These are phyloP conservation scores for Catocala sponsa DNA, from an alignment of 2,888 invertebrate genomes.

Conservation along the genomic window DNA sequence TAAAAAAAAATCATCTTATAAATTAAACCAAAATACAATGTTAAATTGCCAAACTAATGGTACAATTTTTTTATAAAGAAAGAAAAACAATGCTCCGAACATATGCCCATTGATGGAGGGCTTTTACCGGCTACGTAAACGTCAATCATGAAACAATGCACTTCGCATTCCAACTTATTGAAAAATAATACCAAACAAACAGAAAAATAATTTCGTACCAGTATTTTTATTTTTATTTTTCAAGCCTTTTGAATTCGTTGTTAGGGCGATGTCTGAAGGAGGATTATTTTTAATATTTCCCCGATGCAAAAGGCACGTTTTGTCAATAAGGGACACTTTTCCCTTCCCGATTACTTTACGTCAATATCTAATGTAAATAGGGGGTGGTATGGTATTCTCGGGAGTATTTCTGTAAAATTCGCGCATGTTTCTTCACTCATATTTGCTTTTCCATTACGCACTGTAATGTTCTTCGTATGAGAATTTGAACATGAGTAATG, in stretches of 20 bases:
- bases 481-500: constrained; percentile 31
- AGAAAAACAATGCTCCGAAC: no score
- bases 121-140: not conserved
- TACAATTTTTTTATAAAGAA: no score
- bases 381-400: constrained; percentile 61
- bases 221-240: constrained; percentile 27
- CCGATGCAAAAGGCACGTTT: constrained; percentile 74
- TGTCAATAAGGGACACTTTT: constrained; percentile 77
- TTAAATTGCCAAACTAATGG: no score
- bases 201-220: constrained; percentile 42
- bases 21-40: no score
- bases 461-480: constrained; percentile 32
- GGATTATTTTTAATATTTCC: constrained; percentile 77
- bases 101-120: not conserved
- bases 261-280: constrained; percentile 49
- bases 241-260: constrained; percentile 61
- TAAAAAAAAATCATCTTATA: no score
- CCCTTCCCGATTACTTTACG: constrained; percentile 76
- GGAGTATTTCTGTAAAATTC: constrained; percentile 50
- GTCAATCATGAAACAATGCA: constrained; percentile 12
- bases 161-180: constrained; percentile 28
- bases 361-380: constrained; percentile 77
- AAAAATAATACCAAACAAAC: constrained; percentile 41
- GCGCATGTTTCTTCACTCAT: constrained; percentile 42
- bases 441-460: constrained; percentile 56